Evolutionary conservation across 1,140 invertebrate species (phyloP).

Genomic region (Drosophila saltans): DNA sequence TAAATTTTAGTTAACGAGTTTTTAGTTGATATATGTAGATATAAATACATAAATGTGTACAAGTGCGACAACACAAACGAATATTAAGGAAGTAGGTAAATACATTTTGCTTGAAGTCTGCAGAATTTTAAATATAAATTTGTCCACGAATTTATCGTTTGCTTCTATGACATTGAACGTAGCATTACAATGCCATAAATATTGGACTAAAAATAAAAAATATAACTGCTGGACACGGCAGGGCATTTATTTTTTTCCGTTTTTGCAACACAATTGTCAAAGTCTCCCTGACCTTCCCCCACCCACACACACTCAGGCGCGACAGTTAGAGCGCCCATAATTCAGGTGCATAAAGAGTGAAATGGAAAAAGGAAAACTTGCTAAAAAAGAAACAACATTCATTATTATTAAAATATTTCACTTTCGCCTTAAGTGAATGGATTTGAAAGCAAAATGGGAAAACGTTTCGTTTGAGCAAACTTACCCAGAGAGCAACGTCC

Average conservation of each 20-base stretch:
- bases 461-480: constrained; percentile 14
- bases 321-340: not conserved
- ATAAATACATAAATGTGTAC: not conserved
- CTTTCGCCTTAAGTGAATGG: constrained; percentile 60
- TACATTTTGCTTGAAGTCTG: not conserved
- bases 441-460: constrained; percentile 71
- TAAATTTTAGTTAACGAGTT: constrained; percentile 55
- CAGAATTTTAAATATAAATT: not conserved
- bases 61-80: not conserved
- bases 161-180: constrained; percentile 24
- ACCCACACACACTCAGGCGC: not conserved
- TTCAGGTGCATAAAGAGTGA: constrained; percentile 16
- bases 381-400: constrained; percentile 17
- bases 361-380: constrained; percentile 1
- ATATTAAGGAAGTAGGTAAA: constrained; percentile 33
- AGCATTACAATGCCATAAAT: constrained; percentile 21
- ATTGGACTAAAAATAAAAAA: constrained; percentile 68
- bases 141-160: too few relatives aligned
- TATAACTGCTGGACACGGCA: constrained; percentile 44
- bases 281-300: not conserved
- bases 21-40: not conserved
- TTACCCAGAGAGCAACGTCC: not conserved
- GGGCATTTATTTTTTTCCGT: not conserved
- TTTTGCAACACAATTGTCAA: not conserved
- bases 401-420: constrained; percentile 32